These are phyloP conservation scores for Monopis laevigella DNA, from an alignment of 2,888 invertebrate species.

Conservation along the genomic window DNA sequence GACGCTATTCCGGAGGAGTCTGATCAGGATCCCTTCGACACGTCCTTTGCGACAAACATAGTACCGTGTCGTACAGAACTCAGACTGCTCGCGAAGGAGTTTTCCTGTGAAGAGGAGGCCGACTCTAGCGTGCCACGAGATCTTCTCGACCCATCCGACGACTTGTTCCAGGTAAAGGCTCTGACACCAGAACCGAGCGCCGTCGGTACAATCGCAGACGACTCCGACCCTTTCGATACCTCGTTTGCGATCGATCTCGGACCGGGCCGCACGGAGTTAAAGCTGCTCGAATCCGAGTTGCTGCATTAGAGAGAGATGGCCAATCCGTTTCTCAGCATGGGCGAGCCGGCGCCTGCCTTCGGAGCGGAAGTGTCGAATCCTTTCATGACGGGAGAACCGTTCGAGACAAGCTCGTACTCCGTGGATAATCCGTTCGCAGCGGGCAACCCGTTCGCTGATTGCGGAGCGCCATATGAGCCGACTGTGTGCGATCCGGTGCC, in stretches of 20 bases:
- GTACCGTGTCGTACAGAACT: constrained; percentile 82
- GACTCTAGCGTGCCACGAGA: constrained; percentile 45
- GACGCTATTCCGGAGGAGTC: constrained; percentile 42
- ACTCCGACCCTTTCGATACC: constrained; percentile 85
- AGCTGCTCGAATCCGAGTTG: constrained; percentile 80
- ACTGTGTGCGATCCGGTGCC: constrained; percentile 51
- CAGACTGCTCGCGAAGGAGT: constrained; percentile 78
- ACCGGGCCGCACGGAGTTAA: constrained; percentile 81
- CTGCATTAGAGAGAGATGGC: constrained; percentile 65
- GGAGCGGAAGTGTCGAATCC: constrained; percentile 71
- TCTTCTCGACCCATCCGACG: constrained; percentile 58
- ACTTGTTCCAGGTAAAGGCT: constrained; percentile 73
- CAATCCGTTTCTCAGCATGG: constrained; percentile 83
- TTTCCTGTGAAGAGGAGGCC: constrained; percentile 63
- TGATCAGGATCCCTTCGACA: constrained; percentile 85
- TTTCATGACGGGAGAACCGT: constrained; percentile 68
- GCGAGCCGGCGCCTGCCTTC: constrained; percentile 66
- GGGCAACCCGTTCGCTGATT: constrained; percentile 80
- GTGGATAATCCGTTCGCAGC: constrained; percentile 31
- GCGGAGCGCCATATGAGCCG: constrained; percentile 61
- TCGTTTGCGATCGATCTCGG: constrained; percentile 78
- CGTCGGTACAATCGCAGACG: constrained; percentile 33
- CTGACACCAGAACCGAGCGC: constrained; percentile 71
- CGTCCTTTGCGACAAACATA: constrained; percentile 81
- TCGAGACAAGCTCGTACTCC: constrained; percentile 22